These are phyloP conservation scores for Agapornis roseicollis DNA, from an alignment of 2,113 vertebrate species.

Conservation along the genomic window DNA sequence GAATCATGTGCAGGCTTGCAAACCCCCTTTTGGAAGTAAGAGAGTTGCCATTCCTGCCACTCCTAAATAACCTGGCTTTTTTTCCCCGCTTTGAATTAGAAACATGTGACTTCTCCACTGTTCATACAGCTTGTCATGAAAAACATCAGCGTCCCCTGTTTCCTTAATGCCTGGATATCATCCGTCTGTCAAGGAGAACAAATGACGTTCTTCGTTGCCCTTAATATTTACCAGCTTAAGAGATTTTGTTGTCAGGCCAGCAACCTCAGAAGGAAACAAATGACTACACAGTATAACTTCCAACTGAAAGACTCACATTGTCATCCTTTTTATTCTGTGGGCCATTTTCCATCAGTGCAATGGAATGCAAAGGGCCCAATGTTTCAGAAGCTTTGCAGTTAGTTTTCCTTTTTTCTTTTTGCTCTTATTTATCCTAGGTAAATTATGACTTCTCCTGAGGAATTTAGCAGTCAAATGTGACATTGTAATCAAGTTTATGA, in stretches of 20 bases:
- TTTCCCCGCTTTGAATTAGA: neutral
- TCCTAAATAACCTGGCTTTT: neutral
- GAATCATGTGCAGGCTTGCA: neutral
- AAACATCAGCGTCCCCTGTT: constrained; percentile 17
- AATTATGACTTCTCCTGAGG: neutral
- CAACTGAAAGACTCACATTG: neutral
- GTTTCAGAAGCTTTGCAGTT: neutral
- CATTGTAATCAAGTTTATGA: neutral
- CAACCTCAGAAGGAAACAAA: constrained; percentile 34
- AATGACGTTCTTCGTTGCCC: neutral
- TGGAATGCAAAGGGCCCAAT: neutral
- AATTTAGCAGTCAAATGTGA: neutral
- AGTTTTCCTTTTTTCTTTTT: constrained; percentile 5
- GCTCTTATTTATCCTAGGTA: neutral
- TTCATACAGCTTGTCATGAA: constrained; percentile 18
- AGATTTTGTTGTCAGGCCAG: constrained; percentile 22
- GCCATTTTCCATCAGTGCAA: neutral
- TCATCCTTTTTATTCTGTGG: constrained; percentile 6
- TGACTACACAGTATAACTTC: neutral
- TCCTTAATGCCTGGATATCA: constrained; percentile 7
- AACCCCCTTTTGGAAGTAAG: neutral
- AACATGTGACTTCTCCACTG: neutral
- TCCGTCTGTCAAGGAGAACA: constrained; percentile 26
- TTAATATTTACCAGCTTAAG: constrained; percentile 48
- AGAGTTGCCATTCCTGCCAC: neutral